phyloP scores from a whole-genome alignment of 2,888 invertebrate genomes.

The Philaethria dido region DNA sequence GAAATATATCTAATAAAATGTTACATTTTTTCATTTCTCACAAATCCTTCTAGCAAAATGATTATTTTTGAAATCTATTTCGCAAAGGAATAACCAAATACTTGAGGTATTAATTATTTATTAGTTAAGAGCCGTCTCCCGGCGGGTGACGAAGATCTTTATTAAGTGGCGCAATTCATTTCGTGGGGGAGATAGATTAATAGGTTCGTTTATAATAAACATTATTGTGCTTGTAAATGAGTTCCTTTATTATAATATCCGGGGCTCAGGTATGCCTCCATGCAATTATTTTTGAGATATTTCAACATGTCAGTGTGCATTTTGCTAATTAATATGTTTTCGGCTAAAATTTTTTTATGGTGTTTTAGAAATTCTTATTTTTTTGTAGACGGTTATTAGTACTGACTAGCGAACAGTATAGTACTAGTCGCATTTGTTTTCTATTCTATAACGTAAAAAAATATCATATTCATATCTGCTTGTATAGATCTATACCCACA shows the following conservation, averaged over 20 bases:
- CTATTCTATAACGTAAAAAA: too few species aligned
- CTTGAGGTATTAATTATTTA: slow-evolving; percentile 51
- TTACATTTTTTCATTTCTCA: background rate
- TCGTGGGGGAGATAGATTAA: slow-evolving; percentile 57
- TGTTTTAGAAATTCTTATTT: background rate
- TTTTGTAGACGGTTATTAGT: too few species aligned
- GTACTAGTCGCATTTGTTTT: too few species aligned
- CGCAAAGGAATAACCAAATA: slow-evolving; percentile 36
- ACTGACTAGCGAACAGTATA: too few species aligned
- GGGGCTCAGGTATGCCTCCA: slow-evolving; percentile 34
- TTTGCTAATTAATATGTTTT: background rate
- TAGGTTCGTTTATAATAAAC: slow-evolving; percentile 58
- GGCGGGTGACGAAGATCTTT: slow-evolving; percentile 55
- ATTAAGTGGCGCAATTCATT: slow-evolving; percentile 65
- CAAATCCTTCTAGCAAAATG: background rate
- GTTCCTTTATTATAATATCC: slow-evolving; percentile 42
- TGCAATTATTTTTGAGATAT: slow-evolving; percentile 27
- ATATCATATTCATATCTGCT: background rate
- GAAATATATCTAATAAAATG: background rate
- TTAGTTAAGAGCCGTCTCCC: slow-evolving; percentile 49
- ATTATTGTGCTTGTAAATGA: slow-evolving; percentile 55
- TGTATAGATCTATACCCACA: too few species aligned
- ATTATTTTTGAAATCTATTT: slow-evolving; percentile 13
- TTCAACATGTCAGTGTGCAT: slow-evolving; percentile 4
- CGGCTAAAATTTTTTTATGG: background rate